Conservation (phyloP, 2,113 vertebrate species). For the Indri indri region DNA sequence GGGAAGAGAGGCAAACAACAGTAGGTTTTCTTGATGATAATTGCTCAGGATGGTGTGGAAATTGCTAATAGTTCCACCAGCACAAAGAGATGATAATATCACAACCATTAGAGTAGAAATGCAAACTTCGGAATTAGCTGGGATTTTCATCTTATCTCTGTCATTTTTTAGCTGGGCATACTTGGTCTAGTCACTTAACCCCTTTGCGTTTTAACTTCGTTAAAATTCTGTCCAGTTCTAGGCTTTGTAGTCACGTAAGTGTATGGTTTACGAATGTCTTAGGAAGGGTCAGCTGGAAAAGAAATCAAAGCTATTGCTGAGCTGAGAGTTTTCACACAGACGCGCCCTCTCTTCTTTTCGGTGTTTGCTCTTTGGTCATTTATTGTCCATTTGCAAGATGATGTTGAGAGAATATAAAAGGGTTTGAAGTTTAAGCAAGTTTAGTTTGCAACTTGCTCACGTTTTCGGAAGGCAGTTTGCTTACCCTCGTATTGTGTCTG, state of each 20-base stretch:
- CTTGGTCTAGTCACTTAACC: background rate
- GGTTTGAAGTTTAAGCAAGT: background rate
- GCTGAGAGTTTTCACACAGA: background rate
- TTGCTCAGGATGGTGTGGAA: background rate
- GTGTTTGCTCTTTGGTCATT: background rate
- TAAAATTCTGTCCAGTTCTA: background rate
- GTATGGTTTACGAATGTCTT: background rate
- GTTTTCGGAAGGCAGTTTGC: background rate
- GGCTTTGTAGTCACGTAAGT: too few species aligned
- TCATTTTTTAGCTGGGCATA: background rate
- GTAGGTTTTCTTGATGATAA: background rate
- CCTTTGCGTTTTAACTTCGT: background rate
- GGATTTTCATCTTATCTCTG: background rate
- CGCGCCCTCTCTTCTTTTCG: background rate
- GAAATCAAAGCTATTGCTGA: background rate
- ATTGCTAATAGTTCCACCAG: background rate
- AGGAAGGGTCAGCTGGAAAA: background rate
- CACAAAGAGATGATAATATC: background rate
- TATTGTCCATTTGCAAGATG: background rate
- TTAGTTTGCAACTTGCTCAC: background rate
- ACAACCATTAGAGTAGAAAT: background rate
- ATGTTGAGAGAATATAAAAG: background rate
- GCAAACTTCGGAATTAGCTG: background rate
- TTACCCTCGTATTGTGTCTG: background rate
- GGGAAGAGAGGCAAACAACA: background rate